Conservation (phyloP, 2,888 invertebrate species). For the Oligia strigilis region DNA sequence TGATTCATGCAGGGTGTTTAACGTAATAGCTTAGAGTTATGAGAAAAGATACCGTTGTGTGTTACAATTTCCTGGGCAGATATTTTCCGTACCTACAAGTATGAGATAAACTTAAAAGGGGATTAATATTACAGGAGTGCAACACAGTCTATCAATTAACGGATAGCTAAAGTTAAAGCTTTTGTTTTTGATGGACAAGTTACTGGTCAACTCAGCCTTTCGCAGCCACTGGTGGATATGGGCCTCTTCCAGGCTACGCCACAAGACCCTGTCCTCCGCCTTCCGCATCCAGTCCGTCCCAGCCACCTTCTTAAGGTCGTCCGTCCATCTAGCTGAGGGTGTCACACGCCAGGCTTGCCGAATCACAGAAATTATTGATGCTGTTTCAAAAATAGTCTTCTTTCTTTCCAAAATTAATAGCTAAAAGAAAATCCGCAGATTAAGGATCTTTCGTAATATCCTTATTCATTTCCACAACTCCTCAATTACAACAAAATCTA, state of each 20-base stretch:
- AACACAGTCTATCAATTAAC: neutral
- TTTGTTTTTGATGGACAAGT: neutral
- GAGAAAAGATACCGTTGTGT: constrained; percentile 37
- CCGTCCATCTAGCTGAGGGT: neutral
- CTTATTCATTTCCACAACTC: neutral
- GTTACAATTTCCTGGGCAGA: constrained; percentile 38
- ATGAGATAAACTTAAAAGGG: neutral
- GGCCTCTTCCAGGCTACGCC: neutral
- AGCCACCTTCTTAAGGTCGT: neutral
- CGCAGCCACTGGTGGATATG: neutral
- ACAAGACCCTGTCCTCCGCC: neutral
- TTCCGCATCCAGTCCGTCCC: neutral
- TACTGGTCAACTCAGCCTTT: neutral
- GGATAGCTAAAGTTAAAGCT: neutral
- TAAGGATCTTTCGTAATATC: neutral
- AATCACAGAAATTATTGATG: neutral
- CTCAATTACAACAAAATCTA: constrained; percentile 16
- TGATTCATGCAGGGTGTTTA: constrained; percentile 68
- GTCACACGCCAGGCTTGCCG: neutral
- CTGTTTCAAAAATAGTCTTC: neutral
- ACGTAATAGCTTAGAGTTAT: constrained; percentile 19
- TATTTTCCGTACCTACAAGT: constrained; percentile 20
- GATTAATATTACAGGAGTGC: neutral
- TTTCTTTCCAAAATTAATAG: neutral
- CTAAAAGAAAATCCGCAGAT: neutral